Evolutionary conservation across 2,797 vertebrate species (phyloP), one percentile per base, ranked within the genome.

Genomic region (Sternarchorhynchus goeldii): DNA sequence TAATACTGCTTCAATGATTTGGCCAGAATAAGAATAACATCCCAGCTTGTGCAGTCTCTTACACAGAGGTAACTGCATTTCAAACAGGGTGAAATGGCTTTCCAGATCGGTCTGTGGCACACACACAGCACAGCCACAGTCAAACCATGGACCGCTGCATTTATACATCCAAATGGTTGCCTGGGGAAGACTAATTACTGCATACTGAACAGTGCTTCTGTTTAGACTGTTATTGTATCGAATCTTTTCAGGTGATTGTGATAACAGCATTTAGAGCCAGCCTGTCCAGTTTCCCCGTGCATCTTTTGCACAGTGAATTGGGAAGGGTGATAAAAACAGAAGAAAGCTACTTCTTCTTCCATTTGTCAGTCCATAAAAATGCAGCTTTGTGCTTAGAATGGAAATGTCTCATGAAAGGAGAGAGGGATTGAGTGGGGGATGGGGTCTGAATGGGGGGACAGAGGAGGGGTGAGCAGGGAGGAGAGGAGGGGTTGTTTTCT

Each of bases 351-450:
- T 88, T 79, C 80, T 78, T 84, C 84, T 81, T 81, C 79, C 86
- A 87, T 90, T 92, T 90, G 88, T 89, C 89, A 87, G 85, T 86
- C 85, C 83, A 90, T 91, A 89, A 92, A 93, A 92, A 91, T 91
- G 90, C 89, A 91, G 85, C 88, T 86, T 86, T 91, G 91, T 92
- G 91, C 91, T 92, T 91, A 91, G 90, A 93, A 93, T 93, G 91
- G 90, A 92, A 93, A 92, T 89, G 89, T 83, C 86, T 87, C 87
- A 93, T 93, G 91, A 93, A 92, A 92, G 72, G 86, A 81, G 82
- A 31, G 55, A 68, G 67, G 53, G 77, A 76, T 45, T 31, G 78
- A 68, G 75, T 83, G 82, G 81, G 84, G 86, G 84, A 75, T 88
- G 89, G 90, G 90, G 88, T 88, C 86, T 85, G 90, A 71, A 70